Base-by-base conservation (phyloP, 2,797 vertebrate genomes). In the Dendrocincla tyrannina region DNA sequence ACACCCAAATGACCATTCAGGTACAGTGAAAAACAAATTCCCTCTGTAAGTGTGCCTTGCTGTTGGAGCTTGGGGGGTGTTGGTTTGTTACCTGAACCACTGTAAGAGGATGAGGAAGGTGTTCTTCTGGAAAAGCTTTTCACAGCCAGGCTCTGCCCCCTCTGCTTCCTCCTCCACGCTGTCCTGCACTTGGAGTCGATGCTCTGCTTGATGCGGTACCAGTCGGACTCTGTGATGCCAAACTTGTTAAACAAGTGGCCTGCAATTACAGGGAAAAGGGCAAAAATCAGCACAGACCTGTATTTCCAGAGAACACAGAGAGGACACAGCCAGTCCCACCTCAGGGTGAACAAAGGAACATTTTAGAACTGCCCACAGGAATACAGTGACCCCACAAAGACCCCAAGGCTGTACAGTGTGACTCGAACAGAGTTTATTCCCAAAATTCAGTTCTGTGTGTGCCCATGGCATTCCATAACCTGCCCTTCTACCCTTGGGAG, bases 171-270 rank as follows among this genome's bases (percentile, higher is more conserved):
- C 84, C 99, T 98, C 99, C 99, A 99, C 2, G 99, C 99, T 2
- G 99, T 99, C 59, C 99, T 98, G 96, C 99, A 99, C 93, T 99
- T 99, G 84, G 99, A 99, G 95, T 99, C 99, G 2, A 99, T 99
- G 98, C 99, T 99, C 95, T 99, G 99, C 93, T 99, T 99, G 97
- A 99, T 99, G 30, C 99, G 98, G 67, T 99, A 99, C 99, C 99
- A 99, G 97, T 99, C 99, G 0, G 99, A 99, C 74, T 99, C 99
- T 0, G 98, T 98, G 97, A 99, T 99, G 63, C 98, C 98, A 79
- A 99, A 99, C 86, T 99, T 99, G 96, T 99, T 98, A 94, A 99
- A 99, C 28, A 99, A 97, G 96, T 99, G 99, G 97, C 99, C 99
- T 99, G 94, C 7, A 88, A 94, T 44, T 19, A 85, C 24, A 96